Percentiles rank a stretch among this genome's conserved stretches.
phyloP scores from a whole-genome alignment of 2,888 invertebrate genomes.

The Hyppa rectilinea region DNA sequence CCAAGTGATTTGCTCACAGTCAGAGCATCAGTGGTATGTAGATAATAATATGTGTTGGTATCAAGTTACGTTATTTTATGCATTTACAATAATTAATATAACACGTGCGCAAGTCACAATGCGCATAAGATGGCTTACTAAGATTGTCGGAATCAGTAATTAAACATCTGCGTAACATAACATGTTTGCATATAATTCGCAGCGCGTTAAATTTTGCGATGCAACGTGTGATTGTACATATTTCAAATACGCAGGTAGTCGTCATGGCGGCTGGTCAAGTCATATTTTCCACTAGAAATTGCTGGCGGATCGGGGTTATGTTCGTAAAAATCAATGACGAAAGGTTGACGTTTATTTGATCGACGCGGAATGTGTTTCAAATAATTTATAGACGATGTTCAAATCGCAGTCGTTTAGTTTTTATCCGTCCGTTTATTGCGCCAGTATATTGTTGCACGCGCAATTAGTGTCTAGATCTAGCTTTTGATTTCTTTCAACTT shows the following conservation, averaged over 20 bases:
- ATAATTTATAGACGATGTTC: conserved; percentile 67
- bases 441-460: conserved; percentile 40
- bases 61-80: conserved; percentile 48
- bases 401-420: conserved; percentile 63
- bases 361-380: conserved; percentile 72
- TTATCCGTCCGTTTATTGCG: conserved; percentile 54
- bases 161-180: conserved; percentile 62
- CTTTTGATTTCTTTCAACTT: conserved; percentile 21
- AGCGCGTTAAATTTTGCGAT: conserved; percentile 52
- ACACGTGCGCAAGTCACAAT: conserved; percentile 61
- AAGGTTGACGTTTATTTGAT: conserved; percentile 70
- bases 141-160: conserved; percentile 69
- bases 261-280: conserved; percentile 64
- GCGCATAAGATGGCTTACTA: conserved; percentile 73
- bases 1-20: conserved; percentile 32
- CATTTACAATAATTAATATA: conserved; percentile 58
- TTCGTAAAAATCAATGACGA: conserved; percentile 69
- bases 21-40: conserved; percentile 19
- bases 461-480: conserved; percentile 38
- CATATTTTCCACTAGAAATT: conserved; percentile 59
- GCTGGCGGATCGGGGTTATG: conserved; percentile 62
- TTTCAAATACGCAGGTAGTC: conserved; percentile 46
- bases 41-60: conserved; percentile 24
- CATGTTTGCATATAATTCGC: conserved; percentile 52
- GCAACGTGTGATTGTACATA: conserved; percentile 53